Conservation (phyloP, 1,140 invertebrate genomes). For the Drosophila kikkawai region DNA sequence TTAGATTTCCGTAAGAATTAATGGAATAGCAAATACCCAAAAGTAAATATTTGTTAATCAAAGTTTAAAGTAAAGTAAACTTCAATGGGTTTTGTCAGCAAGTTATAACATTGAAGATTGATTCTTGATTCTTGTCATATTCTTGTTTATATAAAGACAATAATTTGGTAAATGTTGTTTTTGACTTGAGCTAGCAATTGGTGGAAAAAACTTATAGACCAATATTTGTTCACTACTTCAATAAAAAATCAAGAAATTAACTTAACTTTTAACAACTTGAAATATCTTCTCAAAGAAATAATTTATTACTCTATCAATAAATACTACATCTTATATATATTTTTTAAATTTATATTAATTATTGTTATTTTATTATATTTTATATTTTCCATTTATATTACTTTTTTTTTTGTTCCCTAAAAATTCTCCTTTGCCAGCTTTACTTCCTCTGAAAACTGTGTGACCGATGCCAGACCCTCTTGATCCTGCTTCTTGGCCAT, state of each 20-base stretch:
- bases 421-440: neutral
- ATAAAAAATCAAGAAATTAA: neutral
- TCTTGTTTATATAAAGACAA: neutral
- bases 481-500: conserved; percentile 21
- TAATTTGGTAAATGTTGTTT: neutral
- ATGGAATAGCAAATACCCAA: neutral
- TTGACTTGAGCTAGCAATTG: neutral
- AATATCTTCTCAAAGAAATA: neutral
- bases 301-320: neutral
- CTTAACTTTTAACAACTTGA: neutral
- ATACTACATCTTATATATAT: neutral
- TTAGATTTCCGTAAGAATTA: neutral
- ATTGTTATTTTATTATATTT: too few species aligned
- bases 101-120: neutral
- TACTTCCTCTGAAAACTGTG: conserved; percentile 51
- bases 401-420: too few species aligned
- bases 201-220: neutral
- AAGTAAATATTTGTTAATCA: conserved; percentile 7
- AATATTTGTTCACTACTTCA: neutral
- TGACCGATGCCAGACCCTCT: conserved; percentile 32
- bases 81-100: neutral
- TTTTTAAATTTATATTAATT: too few species aligned
- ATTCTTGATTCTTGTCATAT: neutral
- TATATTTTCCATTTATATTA: too few species aligned
- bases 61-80: neutral